These are phyloP conservation scores for Labroides dimidiatus DNA, from an alignment of 2,797 vertebrate species.

Conservation along the genomic window DNA sequence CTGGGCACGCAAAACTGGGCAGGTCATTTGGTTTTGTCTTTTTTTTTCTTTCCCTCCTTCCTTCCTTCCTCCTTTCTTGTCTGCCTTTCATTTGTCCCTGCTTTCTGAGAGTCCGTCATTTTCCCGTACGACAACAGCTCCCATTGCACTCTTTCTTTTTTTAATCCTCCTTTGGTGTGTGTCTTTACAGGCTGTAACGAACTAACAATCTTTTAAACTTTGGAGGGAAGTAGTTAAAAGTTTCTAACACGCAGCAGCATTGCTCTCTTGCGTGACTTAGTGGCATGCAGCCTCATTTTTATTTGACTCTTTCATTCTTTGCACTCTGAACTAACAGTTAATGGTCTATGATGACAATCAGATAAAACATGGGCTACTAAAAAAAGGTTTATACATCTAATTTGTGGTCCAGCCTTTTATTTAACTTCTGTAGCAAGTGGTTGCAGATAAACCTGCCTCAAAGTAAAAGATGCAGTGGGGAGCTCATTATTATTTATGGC, in stretches of 20 bases:
- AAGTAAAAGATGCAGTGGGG: conserved; percentile 46
- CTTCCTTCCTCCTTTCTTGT: conserved; percentile 12
- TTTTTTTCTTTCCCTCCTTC: conserved; percentile 35
- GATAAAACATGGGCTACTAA: conserved; percentile 46
- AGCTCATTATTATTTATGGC: conserved; percentile 67
- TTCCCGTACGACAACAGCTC: conserved; percentile 21
- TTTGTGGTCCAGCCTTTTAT: conserved; percentile 27
- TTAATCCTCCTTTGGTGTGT: conserved; percentile 16
- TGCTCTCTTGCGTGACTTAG: conserved; percentile 22
- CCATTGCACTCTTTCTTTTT: conserved; percentile 14
- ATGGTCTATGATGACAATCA: conserved; percentile 64
- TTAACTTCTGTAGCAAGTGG: conserved; percentile 30
- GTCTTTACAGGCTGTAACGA: conserved; percentile 7
- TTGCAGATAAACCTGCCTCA: conserved; percentile 62
- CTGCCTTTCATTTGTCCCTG: conserved; percentile 34
- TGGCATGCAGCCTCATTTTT: conserved; percentile 16
- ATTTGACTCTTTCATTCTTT: conserved; percentile 11
- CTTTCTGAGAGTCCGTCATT: conserved; percentile 22
- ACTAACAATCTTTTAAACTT: conserved; percentile 26
- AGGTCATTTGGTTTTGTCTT: conserved; percentile 26
- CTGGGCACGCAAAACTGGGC: conserved; percentile 23
- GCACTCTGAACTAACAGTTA: conserved; percentile 41
- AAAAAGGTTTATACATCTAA: conserved; percentile 47
- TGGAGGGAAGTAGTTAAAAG: conserved; percentile 25
- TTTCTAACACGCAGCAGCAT: conserved; percentile 8